A percentile compares a stretch with the other conserved stretches of the same genome.
Conservation (phyloP, 2,888 invertebrate species). For the Geotrupes spiniger region DNA sequence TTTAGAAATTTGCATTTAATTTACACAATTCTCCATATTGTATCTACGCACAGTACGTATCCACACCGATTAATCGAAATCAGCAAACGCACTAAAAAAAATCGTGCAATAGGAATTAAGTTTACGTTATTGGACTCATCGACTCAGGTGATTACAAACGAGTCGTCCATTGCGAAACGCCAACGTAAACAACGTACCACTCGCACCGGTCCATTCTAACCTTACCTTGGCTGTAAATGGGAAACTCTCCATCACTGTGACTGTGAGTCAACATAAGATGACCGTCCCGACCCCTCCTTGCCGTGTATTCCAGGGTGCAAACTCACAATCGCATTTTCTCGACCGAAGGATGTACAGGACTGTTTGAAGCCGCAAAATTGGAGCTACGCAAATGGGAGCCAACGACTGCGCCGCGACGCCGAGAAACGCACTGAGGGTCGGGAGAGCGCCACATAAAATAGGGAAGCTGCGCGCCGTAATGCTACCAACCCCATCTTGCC, state of each 20-base stretch:
- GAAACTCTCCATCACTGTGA: slow-evolving; percentile 82
- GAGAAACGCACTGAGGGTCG: slow-evolving; percentile 39
- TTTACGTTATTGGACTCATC: no score
- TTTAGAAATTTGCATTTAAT: no score
- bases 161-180: slow-evolving; percentile 1
- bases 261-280: slow-evolving; percentile 74
- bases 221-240: slow-evolving; percentile 75
- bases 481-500: slow-evolving; percentile 13
- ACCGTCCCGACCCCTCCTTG: slow-evolving; percentile 28
- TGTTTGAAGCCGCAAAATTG: slow-evolving; percentile 9
- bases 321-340: slow-evolving; percentile 10
- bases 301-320: slow-evolving; percentile 50
- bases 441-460: slow-evolving; percentile 28
- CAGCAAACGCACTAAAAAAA: no score
- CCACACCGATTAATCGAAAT: no score
- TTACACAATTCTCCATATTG: no score
- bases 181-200: slow-evolving; percentile 7
- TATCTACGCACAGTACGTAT: no score
- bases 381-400: slow-evolving; percentile 12
- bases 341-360: background rate
- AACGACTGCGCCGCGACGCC: slow-evolving; percentile 30
- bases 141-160: no score
- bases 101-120: no score
- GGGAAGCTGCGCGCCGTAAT: slow-evolving; percentile 35
- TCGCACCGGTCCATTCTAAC: slow-evolving; percentile 10